Base-by-base conservation (phyloP, 2,888 invertebrate genomes). In the Dryadula phaetusa region DNA sequence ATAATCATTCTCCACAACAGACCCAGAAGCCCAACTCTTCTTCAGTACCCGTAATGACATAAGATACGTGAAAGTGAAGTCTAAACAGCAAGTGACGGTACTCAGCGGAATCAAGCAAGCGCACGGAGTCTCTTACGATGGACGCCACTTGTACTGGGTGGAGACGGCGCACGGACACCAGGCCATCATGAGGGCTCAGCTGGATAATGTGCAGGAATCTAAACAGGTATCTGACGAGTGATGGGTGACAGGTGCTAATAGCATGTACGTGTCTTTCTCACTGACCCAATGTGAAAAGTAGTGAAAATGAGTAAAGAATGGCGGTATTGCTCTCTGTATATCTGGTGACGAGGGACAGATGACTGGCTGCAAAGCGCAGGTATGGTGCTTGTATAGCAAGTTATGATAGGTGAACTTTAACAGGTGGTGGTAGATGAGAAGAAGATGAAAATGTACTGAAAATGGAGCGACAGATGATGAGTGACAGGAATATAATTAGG, bases 81-180 rank as follows among this genome's bases (percentile, higher is more conserved):
- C 94, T 0, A 85, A 93, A 47, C 74, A 92, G 1, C 88, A 94
- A 60, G 83, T 86, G 0, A 77, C 78, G 0, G 77, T 83, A 80
- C 89, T 82, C 60, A 87, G 64, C 0, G 86, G 82, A 2, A 72
- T 88, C 1, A 89, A 86, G 72, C 76, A 88, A 91, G 87, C 86
- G 0, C 94, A 95, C 6, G 96, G 96, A 0, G 95, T 98, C 0
- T 91, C 95, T 0, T 95, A 93, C 74, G 96, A 97, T 77, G 95
- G 95, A 0, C 87, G 90, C 2, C 90, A 94, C 72, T 83, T 97
- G 32, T 97, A 96, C 81, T 98, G 97, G 97, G 95, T 96, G 4
- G 95, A 96, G 75, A 94, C 95, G 0, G 93, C 94, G 1, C 83
- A 94, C 4, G 95, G 95, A 2, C 94, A 94, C n/a, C 96, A 97